Percentiles rank a stretch among this genome's conserved stretches.
These are phyloP conservation scores for Coccyzus lansbergi DNA, from an alignment of 2,797 vertebrate genomes.

Conservation along the genomic window DNA sequence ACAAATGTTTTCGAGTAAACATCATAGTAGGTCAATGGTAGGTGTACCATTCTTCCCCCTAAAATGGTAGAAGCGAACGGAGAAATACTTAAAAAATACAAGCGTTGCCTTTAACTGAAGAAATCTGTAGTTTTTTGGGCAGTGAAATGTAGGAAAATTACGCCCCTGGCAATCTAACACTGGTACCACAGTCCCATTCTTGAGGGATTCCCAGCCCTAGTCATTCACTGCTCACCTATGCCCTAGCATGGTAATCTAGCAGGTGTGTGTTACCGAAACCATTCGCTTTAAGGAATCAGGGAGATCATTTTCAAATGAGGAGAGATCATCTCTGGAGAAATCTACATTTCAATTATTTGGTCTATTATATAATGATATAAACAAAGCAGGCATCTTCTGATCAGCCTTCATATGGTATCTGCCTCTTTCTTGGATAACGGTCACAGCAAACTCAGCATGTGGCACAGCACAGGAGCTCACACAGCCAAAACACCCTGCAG, in stretches of 20 bases:
- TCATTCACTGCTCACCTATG: neutral
- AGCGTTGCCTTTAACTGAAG: neutral
- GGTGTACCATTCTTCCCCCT: neutral
- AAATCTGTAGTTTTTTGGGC: neutral
- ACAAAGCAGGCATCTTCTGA: neutral
- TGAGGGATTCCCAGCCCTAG: neutral
- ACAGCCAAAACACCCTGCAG: neutral
- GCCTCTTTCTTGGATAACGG: neutral
- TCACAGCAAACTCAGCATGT: rapidly evolving
- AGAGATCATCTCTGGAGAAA: neutral
- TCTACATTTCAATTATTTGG: neutral
- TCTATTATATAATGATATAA: neutral
- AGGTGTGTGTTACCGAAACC: neutral
- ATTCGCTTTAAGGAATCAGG: neutral
- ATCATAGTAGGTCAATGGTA: neutral
- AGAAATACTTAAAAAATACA: neutral
- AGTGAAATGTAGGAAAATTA: neutral
- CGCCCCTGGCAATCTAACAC: neutral
- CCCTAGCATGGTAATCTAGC: rapidly evolving
- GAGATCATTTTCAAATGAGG: neutral
- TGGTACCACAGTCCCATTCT: neutral
- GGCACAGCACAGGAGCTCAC: neutral
- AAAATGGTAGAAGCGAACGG: neutral
- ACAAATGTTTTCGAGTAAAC: slow-evolving; percentile 24
- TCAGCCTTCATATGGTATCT: neutral